Conservation (phyloP, 2,113 vertebrate genomes). For the Gallinago jamesoni region DNA sequence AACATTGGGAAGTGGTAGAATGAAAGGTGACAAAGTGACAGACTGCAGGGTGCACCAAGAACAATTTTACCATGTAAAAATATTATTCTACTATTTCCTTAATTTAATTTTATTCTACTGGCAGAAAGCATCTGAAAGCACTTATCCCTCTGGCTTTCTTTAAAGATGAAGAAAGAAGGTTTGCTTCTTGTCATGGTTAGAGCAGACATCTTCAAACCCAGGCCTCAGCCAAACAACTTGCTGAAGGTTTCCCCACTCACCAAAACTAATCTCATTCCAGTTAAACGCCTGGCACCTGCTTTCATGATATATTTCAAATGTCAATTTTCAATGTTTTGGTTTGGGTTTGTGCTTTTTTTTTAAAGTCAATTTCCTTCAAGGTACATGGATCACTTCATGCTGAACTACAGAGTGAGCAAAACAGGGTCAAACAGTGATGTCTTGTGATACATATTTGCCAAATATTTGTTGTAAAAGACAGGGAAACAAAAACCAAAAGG, state of each 20-base stretch:
- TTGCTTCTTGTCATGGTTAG: neutral
- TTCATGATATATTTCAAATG: neutral
- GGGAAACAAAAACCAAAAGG: neutral
- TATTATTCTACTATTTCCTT: neutral
- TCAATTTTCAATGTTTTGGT: neutral
- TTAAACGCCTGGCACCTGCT: neutral
- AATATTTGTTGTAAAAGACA: neutral
- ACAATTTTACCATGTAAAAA: neutral
- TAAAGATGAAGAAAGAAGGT: neutral
- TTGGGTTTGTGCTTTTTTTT: neutral
- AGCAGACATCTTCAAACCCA: neutral
- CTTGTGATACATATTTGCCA: neutral
- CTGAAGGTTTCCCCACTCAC: neutral
- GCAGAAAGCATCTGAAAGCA: neutral
- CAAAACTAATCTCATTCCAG: neutral
- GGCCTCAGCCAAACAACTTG: neutral
- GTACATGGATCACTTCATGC: neutral
- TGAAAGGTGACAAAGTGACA: neutral
- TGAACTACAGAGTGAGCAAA: neutral
- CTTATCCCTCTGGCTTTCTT: neutral
- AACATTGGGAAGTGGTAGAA: neutral
- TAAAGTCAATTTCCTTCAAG: neutral
- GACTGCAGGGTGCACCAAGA: neutral
- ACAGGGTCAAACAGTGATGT: neutral
- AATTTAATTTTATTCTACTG: neutral